phyloP scores from a whole-genome alignment of 2,113 vertebrate genomes.

The Ancistrus triradiatus region DNA sequence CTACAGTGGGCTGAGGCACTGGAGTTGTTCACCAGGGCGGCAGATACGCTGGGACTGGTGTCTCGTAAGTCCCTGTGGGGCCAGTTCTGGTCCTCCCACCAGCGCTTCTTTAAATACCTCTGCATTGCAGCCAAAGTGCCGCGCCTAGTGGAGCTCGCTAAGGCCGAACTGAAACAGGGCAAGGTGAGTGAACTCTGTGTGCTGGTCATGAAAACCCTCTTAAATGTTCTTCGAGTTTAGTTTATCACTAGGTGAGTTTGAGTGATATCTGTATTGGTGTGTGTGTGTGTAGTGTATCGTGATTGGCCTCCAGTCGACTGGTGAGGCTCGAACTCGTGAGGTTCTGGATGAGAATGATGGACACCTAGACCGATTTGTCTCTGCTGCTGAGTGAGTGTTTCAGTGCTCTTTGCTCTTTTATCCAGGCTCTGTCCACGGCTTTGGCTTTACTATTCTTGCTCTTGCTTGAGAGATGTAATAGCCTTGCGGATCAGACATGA shows the following conservation, averaged over 20 bases:
- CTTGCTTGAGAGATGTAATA: too few species aligned
- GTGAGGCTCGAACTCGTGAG: slow-evolving; percentile 92
- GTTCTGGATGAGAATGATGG: slow-evolving; percentile 93
- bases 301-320: slow-evolving; percentile 93
- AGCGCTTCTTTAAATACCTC: slow-evolving; percentile 98
- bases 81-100: slow-evolving; percentile 97
- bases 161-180: slow-evolving; percentile 77
- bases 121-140: slow-evolving; percentile 94
- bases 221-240: too few species aligned
- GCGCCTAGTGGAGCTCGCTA: slow-evolving; percentile 86
- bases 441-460: too few species aligned
- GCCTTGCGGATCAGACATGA: too few species aligned
- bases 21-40: slow-evolving; percentile 83
- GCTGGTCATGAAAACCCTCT: too few species aligned
- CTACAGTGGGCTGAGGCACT: slow-evolving; percentile 91
- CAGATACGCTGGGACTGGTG: slow-evolving; percentile 83
- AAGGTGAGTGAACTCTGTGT: slow-evolving; percentile 72
- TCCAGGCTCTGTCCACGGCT: too few species aligned
- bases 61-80: slow-evolving; percentile 96
- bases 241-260: too few species aligned
- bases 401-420: not conserved
- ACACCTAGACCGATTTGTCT: slow-evolving; percentile 88
- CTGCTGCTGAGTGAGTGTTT: slow-evolving; percentile 86
- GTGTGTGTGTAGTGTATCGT: slow-evolving; percentile 81
- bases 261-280: not conserved